Evolutionary conservation across 2,888 invertebrate genomes (phyloP).

Genomic region (Drosophila formosana): DNA sequence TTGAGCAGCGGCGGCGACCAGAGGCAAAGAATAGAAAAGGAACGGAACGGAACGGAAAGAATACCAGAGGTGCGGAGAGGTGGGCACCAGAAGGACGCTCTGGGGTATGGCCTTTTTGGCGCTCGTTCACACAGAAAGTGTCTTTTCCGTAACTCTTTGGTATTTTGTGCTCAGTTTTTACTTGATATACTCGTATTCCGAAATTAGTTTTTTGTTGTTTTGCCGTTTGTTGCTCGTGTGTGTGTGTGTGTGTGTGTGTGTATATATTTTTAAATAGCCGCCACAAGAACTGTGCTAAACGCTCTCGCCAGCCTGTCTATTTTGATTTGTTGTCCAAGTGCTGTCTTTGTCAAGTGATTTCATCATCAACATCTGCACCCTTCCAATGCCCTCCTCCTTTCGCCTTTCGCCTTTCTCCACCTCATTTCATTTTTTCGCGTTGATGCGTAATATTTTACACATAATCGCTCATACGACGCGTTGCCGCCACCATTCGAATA

Average conservation of each 20-base stretch:
- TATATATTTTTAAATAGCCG: slow-evolving; percentile 74
- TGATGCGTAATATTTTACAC: slow-evolving; percentile 74
- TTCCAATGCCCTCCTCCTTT: slow-evolving; percentile 18
- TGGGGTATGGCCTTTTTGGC: slow-evolving; percentile 73
- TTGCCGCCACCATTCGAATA: slow-evolving; percentile 38
- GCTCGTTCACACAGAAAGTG: slow-evolving; percentile 78
- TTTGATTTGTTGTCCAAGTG: slow-evolving; percentile 80
- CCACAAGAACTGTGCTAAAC: slow-evolving; percentile 77
- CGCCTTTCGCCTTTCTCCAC: background rate
- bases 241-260: slow-evolving; percentile 35
- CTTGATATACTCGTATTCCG: slow-evolving; percentile 69
- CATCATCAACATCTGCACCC: slow-evolving; percentile 44
- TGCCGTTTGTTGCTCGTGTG: slow-evolving; percentile 9
- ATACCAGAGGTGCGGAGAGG: slow-evolving; percentile 5
- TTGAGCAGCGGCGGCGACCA: slow-evolving; percentile 60
- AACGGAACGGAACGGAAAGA: slow-evolving; percentile 1
- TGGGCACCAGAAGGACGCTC: slow-evolving; percentile 49
- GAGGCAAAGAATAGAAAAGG: background rate
- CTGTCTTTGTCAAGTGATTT: slow-evolving; percentile 66
- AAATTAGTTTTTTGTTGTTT: slow-evolving; percentile 62
- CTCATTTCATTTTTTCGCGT: slow-evolving; percentile 11
- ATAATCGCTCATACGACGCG: slow-evolving; percentile 73
- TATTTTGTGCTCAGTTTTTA: slow-evolving; percentile 73
- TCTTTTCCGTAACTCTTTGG: slow-evolving; percentile 78
- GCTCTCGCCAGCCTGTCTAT: slow-evolving; percentile 77